These are phyloP conservation scores for Drosophila tripunctata DNA, from an alignment of 2,888 invertebrate species.

Conservation along the genomic window DNA sequence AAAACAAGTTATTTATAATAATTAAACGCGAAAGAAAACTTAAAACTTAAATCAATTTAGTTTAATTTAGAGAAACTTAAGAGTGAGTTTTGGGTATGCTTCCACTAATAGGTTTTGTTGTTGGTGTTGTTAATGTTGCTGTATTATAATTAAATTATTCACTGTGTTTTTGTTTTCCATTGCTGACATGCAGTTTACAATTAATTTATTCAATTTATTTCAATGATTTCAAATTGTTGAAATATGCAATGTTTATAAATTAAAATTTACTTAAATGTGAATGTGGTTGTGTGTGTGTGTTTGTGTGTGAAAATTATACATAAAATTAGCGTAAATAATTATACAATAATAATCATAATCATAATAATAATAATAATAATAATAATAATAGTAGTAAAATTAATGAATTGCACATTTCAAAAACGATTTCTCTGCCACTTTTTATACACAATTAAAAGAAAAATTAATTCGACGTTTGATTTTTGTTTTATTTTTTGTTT, in stretches of 20 bases:
- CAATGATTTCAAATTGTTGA: conserved; percentile 20
- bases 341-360: conserved; percentile 43
- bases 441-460: conserved; percentile 61
- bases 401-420: conserved; percentile 75
- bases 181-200: conserved; percentile 43
- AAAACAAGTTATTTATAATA: conserved; percentile 68
- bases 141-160: conserved; percentile 65
- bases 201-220: conserved; percentile 15
- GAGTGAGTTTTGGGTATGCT: conserved; percentile 26
- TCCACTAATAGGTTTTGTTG: conserved; percentile 35
- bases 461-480: conserved; percentile 39
- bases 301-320: conserved; percentile 48
- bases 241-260: conserved; percentile 60
- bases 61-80: conserved; percentile 50
- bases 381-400: conserved; percentile 47
- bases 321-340: conserved; percentile 49
- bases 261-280: conserved; percentile 52
- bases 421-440: conserved; percentile 43
- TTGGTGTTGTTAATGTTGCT: conserved; percentile 17
- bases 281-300: conserved; percentile 30
- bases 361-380: conserved; percentile 44
- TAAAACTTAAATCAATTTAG: conserved; percentile 39
- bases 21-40: conserved; percentile 45
- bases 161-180: conserved; percentile 56
- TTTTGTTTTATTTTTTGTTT: conserved; percentile 37